Evolutionary conservation across 2,113 vertebrate species (phyloP), one percentile per base, ranked within the genome.

Genomic region (Austrofundulus limnaeus): DNA sequence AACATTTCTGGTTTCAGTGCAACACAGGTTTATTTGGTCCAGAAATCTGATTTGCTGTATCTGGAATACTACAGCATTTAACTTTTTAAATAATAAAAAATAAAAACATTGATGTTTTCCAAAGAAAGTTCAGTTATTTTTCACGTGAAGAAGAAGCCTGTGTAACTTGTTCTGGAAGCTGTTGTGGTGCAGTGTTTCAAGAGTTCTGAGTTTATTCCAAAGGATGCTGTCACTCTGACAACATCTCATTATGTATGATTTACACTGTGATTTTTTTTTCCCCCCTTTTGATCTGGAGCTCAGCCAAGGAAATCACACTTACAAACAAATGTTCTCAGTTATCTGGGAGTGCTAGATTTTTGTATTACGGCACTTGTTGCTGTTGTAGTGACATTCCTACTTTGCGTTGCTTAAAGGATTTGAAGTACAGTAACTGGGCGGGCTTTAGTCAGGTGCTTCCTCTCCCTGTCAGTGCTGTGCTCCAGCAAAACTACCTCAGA

Each of bases 381-480:
- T 11, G 37, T 16, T 7, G n/a, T 9, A 41, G 4, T 8, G 11
- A 34, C 25, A 28, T 50, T 64, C 21, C 39, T 43, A 64, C 71
- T 80, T 58, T 28, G 50, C 67, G 70, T 70, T 74, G 54, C 68
- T 55, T 72, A 58, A 69, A 52, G 59, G 59, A 49, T 82, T 59
- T 61, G 53, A 82, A 61, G 61, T 47, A 59, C 57, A 63, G 72
- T 82, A 83, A 84, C 60, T 78, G 82, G 85, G 83, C 62, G 78
- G 46, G 66, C 59, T n/a, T n/a, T n/a, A n/a, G 84, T 86, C 66
- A 76, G 85, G 82, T 73, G 56, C 69, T 47, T 72, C 62, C 59
- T 82, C 31, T 61, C 53, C 82, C 85, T 90, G 85, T 87, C 80
- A 75, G 84, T 62, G 87, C 89, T 89, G 82, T 90, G 80, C 82